phyloP scores from a whole-genome alignment of 2,113 vertebrate genomes.

The Microcebus lehilahytsara region DNA sequence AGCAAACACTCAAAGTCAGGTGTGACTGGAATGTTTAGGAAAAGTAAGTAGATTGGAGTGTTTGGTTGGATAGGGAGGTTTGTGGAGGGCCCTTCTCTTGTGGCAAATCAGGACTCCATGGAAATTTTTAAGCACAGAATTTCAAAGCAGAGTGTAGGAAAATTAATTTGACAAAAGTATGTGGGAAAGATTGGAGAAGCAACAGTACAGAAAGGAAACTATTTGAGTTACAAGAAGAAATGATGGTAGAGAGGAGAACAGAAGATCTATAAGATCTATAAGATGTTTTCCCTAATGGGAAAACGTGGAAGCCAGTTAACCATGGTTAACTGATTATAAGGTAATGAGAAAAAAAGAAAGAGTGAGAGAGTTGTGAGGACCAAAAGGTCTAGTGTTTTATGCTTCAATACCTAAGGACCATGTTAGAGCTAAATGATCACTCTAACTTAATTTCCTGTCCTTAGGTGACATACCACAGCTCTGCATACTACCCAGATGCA shows the following conservation, averaged over 20 bases:
- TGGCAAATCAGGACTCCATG: not conserved
- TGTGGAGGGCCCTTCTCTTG: not conserved
- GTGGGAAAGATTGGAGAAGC: not conserved
- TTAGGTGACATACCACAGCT: slow-evolving; percentile 8
- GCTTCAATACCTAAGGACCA: not conserved
- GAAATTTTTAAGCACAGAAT: not conserved
- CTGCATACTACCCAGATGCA: not conserved
- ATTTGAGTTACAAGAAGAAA: not conserved
- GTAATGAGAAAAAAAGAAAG: not conserved
- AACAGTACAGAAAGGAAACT: not conserved
- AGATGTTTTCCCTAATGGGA: not conserved
- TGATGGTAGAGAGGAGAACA: not conserved
- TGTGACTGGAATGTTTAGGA: not conserved
- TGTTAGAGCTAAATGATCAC: not conserved
- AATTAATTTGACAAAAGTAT: not conserved
- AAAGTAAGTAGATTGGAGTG: not conserved
- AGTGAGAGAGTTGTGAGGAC: fast-evolving
- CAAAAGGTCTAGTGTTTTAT: not conserved
- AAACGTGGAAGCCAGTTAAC: not conserved
- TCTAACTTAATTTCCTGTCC: slow-evolving; percentile 36
- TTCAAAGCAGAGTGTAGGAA: not conserved
- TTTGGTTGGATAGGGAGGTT: not conserved
- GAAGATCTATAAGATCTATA: not conserved
- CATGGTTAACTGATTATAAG: not conserved
- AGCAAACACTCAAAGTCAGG: not conserved